A percentile compares a stretch with the other conserved stretches of the same genome.
Evolutionary conservation across 2,888 invertebrate species (phyloP).

Genomic region (Physocephala rufipes): DNA sequence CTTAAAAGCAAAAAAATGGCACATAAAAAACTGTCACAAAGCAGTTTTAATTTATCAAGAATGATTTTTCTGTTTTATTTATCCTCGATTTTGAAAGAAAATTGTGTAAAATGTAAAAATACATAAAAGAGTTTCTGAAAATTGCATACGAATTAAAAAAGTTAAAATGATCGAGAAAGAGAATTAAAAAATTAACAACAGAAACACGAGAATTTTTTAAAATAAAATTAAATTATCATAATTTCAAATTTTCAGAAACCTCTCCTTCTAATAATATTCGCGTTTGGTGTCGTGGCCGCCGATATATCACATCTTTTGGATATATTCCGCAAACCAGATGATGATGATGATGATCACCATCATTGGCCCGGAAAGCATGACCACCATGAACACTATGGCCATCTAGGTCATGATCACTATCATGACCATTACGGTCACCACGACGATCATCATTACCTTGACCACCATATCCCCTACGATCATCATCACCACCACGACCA

Average conservation of each 20-base stretch:
- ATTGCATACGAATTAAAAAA: no score
- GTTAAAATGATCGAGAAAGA: no score
- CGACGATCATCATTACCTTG: not conserved
- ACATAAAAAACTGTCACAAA: no score
- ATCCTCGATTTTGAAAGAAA: no score
- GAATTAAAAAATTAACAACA: no score
- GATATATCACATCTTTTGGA: conserved; percentile 31
- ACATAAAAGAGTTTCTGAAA: no score
- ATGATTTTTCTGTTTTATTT: no score
- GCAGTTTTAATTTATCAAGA: no score
- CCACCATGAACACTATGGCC: not conserved
- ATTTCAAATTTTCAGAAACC: conserved; percentile 28
- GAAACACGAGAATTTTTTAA: no score
- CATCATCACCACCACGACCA: conserved; percentile 46
- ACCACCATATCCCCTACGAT: conserved; percentile 42
- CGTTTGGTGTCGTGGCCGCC: conserved; percentile 11
- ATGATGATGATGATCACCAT: not conserved
- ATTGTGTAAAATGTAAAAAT: no score
- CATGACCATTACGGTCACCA: not conserved
- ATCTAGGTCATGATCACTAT: not conserved
- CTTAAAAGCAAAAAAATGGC: no score
- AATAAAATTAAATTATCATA: not conserved
- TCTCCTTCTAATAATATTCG: conserved; percentile 8
- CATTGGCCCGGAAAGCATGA: not conserved
- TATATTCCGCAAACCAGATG: not conserved